Evolutionary conservation across 2,113 vertebrate genomes (phyloP).

Genomic region (Mesoclemmys tuberculata): DNA sequence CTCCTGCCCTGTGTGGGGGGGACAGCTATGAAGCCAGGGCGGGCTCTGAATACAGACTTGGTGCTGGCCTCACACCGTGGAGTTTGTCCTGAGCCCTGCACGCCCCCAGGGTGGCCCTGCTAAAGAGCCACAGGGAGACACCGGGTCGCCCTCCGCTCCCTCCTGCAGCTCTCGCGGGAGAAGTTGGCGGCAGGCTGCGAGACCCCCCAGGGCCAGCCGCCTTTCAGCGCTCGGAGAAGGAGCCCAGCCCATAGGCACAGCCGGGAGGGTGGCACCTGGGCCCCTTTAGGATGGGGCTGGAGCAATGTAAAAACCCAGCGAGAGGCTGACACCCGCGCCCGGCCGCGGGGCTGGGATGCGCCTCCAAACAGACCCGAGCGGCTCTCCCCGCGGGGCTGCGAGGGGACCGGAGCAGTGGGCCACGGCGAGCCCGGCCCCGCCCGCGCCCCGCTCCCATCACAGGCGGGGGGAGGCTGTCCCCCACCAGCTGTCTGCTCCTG

Average conservation of each 20-base stretch:
- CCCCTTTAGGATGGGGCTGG: no score
- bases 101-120: not conserved
- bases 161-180: no score
- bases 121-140: not conserved
- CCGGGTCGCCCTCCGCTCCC: not conserved
- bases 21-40: no score
- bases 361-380: not conserved
- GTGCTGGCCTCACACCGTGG: no score
- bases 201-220: not conserved
- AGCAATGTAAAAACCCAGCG: not conserved
- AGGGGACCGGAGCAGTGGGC: rapidly evolving
- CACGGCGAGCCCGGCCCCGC: no score
- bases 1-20: no score
- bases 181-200: not conserved
- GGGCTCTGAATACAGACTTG: no score
- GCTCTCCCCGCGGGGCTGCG: not conserved
- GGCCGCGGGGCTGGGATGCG: not conserved
- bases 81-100: no score
- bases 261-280: not conserved
- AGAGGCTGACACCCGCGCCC: not conserved
- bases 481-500: no score
- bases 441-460: no score
- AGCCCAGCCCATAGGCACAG: not conserved
- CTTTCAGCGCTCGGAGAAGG: not conserved
- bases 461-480: no score